Percentiles rank a stretch among this genome's conserved stretches.
Evolutionary conservation across 2,113 vertebrate species (phyloP).

Genomic region (Noctilio leporinus): DNA sequence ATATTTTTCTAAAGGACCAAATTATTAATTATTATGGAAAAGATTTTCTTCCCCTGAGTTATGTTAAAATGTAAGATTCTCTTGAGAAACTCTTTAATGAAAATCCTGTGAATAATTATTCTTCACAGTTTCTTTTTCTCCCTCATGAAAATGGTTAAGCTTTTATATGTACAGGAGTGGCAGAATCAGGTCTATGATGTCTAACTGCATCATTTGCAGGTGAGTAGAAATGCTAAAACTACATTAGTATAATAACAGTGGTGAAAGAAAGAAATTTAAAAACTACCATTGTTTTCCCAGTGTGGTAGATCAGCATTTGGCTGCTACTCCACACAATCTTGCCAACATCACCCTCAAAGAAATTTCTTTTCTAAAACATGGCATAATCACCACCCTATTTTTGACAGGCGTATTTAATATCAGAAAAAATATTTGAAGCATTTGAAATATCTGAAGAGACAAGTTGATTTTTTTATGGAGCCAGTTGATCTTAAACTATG

Average conservation of each 20-base stretch:
- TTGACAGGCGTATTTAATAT: constrained; percentile 37
- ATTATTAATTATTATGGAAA: constrained; percentile 19
- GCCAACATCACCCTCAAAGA: constrained; percentile 43
- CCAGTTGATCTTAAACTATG: not conserved
- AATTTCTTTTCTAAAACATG: constrained; percentile 25
- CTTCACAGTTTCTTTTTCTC: not conserved
- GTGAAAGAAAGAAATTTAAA: not conserved
- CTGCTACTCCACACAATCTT: not conserved
- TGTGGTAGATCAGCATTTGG: not conserved
- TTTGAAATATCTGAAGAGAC: constrained; percentile 40
- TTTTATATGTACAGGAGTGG: constrained; percentile 21
- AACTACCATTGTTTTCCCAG: not conserved
- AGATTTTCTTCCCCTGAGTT: not conserved
- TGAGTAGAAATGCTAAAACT: constrained; percentile 13
- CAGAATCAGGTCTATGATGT: constrained; percentile 12
- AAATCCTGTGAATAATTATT: not conserved
- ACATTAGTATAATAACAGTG: not conserved
- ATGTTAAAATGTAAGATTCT: constrained; percentile 6
- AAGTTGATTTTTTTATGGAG: not conserved
- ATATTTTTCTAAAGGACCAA: not conserved
- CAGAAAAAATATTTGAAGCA: constrained; percentile 41
- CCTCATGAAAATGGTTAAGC: not conserved
- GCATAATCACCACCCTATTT: not conserved
- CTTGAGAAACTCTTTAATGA: not conserved
- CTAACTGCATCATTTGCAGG: constrained; percentile 14